Conservation (phyloP, 2,113 vertebrate genomes). For the Podarcis raffonei region DNA sequence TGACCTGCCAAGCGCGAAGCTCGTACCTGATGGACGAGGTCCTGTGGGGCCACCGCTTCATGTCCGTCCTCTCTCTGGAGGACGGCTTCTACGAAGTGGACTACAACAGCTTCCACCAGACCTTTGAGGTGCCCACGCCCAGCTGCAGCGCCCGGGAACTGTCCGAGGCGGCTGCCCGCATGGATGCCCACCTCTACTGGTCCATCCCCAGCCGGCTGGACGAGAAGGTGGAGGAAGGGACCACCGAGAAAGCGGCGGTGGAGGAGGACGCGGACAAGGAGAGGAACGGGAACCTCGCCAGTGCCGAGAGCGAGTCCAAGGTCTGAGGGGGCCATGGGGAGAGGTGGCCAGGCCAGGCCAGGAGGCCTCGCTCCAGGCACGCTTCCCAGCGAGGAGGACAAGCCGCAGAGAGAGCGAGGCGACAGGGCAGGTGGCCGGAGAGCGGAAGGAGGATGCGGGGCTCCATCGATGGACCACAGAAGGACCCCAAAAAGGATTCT, state of each 20-base stretch:
- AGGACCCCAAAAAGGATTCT: no score
- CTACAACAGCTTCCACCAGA: slow-evolving; percentile 92
- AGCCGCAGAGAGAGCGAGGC: background rate
- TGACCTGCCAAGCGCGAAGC: slow-evolving; percentile 94
- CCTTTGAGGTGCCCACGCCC: slow-evolving; percentile 92
- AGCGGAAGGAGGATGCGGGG: no score
- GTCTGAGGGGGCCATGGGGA: slow-evolving; percentile 66
- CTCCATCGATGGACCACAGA: background rate
- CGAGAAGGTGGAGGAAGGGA: slow-evolving; percentile 82
- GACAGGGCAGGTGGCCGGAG: no score
- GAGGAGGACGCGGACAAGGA: slow-evolving; percentile 76
- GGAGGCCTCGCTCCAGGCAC: background rate
- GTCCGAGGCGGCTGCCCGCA: slow-evolving; percentile 82
- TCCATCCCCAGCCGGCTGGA: slow-evolving; percentile 93
- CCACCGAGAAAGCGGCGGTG: slow-evolving; percentile 70
- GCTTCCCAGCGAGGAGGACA: background rate
- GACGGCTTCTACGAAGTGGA: slow-evolving; percentile 94
- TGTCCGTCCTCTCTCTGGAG: slow-evolving; percentile 89
- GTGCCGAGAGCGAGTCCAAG: slow-evolving; percentile 84
- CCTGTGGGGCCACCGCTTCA: slow-evolving; percentile 93
- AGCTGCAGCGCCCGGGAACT: slow-evolving; percentile 88
- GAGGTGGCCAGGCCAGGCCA: fast-evolving
- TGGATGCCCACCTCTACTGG: slow-evolving; percentile 94
- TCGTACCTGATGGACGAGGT: slow-evolving; percentile 92
- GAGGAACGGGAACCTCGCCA: slow-evolving; percentile 82